Base-by-base conservation (phyloP, 2,888 invertebrate genomes). In the Agelastica alni region DNA sequence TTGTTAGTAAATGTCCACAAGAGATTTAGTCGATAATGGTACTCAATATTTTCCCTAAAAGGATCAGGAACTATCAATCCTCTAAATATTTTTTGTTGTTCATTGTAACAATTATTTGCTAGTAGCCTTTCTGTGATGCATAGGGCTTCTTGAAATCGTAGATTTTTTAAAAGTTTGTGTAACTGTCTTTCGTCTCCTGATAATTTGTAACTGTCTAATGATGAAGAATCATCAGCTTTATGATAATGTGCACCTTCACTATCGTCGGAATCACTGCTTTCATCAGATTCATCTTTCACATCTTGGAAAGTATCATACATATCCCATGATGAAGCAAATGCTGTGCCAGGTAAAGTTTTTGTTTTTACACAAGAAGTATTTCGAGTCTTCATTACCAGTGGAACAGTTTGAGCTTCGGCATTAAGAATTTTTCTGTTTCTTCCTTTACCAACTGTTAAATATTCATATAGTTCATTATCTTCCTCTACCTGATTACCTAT, bases 311-410 rank as follows among this genome's bases (percentile, higher is more conserved):
- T 87, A 67, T 91, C 91, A 65, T 84, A 84, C 85, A 91, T 88
- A 63, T 90, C 88, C 83, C 89, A 91, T 67, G 85, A 80, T 0
- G 89, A 89, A 0, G 88, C 89, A 69, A 86, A 88, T 0, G 85
- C 80, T 1, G 79, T 79, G 2, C 43, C 56, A 10, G 81, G 83
- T 48, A 77, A 75, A 1, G 81, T 79, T 51, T 58, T 61, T 6
- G 56, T 32, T 31, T 55, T 59, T 28, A 61, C 54, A n/a, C 62
- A 55, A 36, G 84, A 79, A 0, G 87, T 87, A 52, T 83, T 81
- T 9, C 88, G 79, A 0, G 85, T 80, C 72, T 90, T 91, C 7
- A 78, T 79, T 4, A 88, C 76, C 18, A 79, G 73, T 34, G 77
- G 78, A 22, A 79, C 75, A 0, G 90, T 91, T 76, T 91, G 91